A percentile compares a stretch with the other conserved stretches of the same genome.
These are phyloP conservation scores for Diachrysia chrysitis DNA, from an alignment of 2,888 invertebrate species.

Conservation along the genomic window DNA sequence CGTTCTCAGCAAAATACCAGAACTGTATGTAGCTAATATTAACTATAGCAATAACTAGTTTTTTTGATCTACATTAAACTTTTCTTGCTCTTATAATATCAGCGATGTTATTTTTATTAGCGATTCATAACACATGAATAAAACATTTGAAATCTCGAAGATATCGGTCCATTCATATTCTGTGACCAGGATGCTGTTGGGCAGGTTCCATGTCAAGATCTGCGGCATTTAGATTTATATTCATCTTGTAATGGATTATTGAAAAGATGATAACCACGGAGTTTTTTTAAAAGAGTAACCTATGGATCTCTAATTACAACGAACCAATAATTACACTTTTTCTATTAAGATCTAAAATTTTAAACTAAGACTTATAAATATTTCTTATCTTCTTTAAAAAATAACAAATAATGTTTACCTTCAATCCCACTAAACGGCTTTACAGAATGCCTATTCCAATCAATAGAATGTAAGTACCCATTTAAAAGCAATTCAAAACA, in stretches of 20 bases:
- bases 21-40: background rate
- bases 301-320: too few species aligned
- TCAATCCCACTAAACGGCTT: background rate
- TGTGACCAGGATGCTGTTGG: conserved; percentile 26
- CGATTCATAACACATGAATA: conserved; percentile 43
- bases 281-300: too few species aligned
- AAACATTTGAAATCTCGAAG: conserved; percentile 39
- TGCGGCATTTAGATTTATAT: conserved; percentile 21
- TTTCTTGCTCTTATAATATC: conserved; percentile 21
- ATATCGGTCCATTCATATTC: conserved; percentile 36
- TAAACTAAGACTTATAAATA: too few species aligned
- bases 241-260: conserved; percentile 11
- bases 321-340: too few species aligned
- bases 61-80: conserved; percentile 17
- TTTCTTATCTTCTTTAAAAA: background rate
- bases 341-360: too few species aligned
- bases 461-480: conserved; percentile 10
- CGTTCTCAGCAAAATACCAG: background rate
- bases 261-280: background rate
- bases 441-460: conserved; percentile 7
- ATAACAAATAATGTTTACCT: background rate
- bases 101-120: conserved; percentile 37
- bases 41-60: background rate
- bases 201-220: conserved; percentile 19
- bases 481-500: conserved; percentile 6